phyloP scores from a whole-genome alignment of 2,888 invertebrate species.

The Sympetrum striolatum region DNA sequence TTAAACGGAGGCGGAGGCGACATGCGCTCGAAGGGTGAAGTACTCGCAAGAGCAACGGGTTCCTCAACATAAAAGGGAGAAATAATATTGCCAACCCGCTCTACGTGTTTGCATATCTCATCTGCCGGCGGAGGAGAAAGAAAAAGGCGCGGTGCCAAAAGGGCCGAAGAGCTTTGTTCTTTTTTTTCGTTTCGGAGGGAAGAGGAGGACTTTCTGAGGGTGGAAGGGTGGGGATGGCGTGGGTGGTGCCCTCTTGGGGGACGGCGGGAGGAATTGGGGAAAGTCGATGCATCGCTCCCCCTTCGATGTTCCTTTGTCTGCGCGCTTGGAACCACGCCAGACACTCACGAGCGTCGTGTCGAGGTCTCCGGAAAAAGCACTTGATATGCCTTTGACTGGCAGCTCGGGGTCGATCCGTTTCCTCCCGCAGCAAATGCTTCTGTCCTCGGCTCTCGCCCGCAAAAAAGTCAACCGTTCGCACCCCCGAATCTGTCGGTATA shows the following conservation, averaged over 20 bases:
- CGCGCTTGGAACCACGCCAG: slow-evolving; percentile 27
- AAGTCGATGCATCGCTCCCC: slow-evolving; percentile 1
- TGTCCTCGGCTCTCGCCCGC: neutral
- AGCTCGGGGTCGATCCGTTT: neutral
- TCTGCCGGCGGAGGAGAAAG: neutral
- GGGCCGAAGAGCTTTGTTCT: neutral
- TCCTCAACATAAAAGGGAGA: neutral
- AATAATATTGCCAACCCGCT: neutral
- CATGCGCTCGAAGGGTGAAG: neutral
- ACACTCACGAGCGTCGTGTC: slow-evolving; percentile 5
- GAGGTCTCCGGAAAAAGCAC: slow-evolving; percentile 28
- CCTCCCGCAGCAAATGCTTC: neutral
- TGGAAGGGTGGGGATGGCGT: neutral
- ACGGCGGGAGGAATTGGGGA: neutral
- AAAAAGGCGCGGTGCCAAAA: neutral
- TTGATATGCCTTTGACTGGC: slow-evolving; percentile 33
- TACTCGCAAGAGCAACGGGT: neutral
- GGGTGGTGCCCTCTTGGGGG: neutral
- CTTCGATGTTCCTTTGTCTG: neutral
- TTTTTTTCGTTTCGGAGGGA: neutral
- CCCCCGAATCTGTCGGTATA: neutral
- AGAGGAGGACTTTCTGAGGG: neutral
- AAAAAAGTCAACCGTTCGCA: neutral
- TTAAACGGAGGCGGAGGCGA: neutral
- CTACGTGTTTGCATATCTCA: slow-evolving; percentile 24